A percentile compares a stretch with the other conserved stretches of the same genome.
These are phyloP conservation scores for Cephus nigrinus DNA, from an alignment of 2,888 invertebrate species.

Conservation along the genomic window DNA sequence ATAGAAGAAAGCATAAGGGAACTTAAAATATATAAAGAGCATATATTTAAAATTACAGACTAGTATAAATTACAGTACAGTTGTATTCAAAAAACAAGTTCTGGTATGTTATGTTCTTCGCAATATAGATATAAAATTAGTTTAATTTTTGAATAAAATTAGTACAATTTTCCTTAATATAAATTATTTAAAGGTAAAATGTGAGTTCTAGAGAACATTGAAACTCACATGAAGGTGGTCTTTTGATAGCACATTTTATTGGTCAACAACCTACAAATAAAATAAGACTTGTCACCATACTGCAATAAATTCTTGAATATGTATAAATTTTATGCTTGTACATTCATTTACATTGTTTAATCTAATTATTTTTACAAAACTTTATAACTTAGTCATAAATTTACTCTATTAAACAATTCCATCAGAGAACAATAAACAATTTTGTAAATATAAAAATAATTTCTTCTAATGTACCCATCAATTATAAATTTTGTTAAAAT, in stretches of 20 bases:
- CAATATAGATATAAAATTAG: no score
- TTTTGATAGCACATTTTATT: not conserved
- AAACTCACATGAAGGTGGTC: not conserved
- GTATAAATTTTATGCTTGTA: not conserved
- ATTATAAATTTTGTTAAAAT: not conserved
- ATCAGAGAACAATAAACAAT: not conserved
- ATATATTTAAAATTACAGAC: conserved; percentile 33
- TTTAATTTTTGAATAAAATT: not conserved
- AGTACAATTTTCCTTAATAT: not conserved
- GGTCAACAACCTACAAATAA: not conserved
- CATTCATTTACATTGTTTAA: not conserved
- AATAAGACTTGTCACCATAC: not conserved
- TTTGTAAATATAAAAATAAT: not conserved
- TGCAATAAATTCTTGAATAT: not conserved
- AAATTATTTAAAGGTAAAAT: not conserved
- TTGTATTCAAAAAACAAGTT: no score
- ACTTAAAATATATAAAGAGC: conserved; percentile 78
- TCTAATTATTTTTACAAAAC: not conserved
- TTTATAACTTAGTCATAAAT: not conserved
- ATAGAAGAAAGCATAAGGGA: conserved; percentile 89
- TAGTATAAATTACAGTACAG: not conserved
- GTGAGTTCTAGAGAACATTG: not conserved
- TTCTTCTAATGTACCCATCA: not conserved
- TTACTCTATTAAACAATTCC: not conserved
- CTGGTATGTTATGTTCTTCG: no score